These are phyloP conservation scores for Pseudomyrmex pallidus DNA, from an alignment of 1,140 invertebrate species.

Conservation along the genomic window DNA sequence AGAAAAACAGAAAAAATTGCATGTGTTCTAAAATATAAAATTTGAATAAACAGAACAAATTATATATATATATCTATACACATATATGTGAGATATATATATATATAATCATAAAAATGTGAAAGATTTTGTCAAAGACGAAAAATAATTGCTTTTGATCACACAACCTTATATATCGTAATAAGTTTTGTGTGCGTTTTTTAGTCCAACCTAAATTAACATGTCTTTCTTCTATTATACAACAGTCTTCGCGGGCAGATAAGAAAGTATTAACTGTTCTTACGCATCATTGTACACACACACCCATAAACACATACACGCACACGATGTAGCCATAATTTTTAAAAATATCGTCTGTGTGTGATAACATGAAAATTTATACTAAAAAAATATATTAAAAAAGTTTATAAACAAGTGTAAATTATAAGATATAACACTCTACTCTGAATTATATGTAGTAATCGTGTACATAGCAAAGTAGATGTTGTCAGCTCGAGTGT, in stretches of 20 bases:
- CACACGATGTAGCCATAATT: background rate
- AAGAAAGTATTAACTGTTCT: constrained; percentile 21
- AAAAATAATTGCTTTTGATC: constrained; percentile 27
- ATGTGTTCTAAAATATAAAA: constrained; percentile 36
- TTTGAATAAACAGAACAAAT: constrained; percentile 40
- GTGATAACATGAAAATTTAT: background rate
- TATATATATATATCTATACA: constrained; percentile 27
- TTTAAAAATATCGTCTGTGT: background rate
- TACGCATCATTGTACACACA: background rate
- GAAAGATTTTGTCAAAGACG: constrained; percentile 14
- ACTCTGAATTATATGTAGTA: background rate
- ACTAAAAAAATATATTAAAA: background rate
- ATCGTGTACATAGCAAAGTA: background rate
- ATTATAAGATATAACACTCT: no score
- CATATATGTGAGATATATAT: background rate
- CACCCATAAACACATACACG: no score
- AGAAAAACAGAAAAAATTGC: constrained; percentile 16
- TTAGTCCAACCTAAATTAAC: background rate
- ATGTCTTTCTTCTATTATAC: background rate
- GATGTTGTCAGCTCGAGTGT: background rate
- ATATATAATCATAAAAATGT: constrained; percentile 37
- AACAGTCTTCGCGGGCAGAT: background rate
- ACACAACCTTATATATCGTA: constrained; percentile 17
- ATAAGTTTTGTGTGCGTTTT: constrained; percentile 35
- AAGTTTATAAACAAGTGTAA: no score